A percentile compares a stretch with the other conserved stretches of the same genome.
phyloP scores from a whole-genome alignment of 1,140 invertebrate genomes.

The Euschistus heros region DNA sequence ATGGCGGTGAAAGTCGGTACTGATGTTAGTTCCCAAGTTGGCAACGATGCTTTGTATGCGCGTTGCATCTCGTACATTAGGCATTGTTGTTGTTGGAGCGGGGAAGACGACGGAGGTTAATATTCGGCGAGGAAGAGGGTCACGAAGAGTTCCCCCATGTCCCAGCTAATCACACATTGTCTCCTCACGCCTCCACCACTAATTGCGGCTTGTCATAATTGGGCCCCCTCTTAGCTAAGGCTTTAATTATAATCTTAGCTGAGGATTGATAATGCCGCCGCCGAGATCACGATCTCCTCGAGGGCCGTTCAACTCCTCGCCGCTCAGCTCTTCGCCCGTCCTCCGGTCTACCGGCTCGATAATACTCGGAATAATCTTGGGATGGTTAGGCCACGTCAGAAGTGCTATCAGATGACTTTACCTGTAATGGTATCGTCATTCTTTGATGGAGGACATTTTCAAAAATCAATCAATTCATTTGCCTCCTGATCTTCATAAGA shows the following conservation, averaged over 20 bases:
- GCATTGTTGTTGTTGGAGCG: neutral
- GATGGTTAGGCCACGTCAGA: too few relatives aligned
- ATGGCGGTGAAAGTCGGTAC: too few relatives aligned
- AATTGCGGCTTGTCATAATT: neutral
- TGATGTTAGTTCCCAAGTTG: too few relatives aligned
- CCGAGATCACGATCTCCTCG: neutral
- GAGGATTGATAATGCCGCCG: neutral
- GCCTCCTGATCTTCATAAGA: too few relatives aligned
- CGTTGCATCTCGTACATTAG: neutral
- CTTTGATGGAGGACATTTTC: too few relatives aligned
- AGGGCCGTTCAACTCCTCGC: neutral
- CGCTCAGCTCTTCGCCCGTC: neutral
- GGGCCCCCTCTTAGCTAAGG: neutral
- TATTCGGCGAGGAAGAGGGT: neutral
- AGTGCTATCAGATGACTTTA: too few relatives aligned
- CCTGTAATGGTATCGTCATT: too few relatives aligned
- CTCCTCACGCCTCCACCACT: neutral
- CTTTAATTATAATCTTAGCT: neutral
- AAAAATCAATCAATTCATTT: too few relatives aligned
- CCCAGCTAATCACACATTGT: conserved; percentile 5
- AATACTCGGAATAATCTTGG: too few relatives aligned
- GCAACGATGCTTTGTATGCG: too few relatives aligned
- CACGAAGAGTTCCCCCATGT: neutral
- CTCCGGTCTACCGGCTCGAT: neutral
- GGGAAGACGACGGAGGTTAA: neutral